Percentiles rank a stretch among this genome's conserved stretches.
Evolutionary conservation across 2,888 invertebrate species (phyloP).

Genomic region (Sisyra terminalis): DNA sequence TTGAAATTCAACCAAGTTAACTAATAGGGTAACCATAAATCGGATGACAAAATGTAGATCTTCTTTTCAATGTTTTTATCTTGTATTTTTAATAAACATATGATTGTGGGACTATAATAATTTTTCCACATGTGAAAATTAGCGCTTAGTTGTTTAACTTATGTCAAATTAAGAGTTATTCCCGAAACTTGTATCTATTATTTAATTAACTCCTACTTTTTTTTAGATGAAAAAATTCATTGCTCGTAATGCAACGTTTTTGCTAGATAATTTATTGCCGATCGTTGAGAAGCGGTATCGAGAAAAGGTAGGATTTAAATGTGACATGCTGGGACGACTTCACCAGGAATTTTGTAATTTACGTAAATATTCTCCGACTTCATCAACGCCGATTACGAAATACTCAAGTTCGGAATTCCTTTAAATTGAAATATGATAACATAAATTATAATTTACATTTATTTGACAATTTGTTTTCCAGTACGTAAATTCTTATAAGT

Average conservation of each 20-base stretch:
- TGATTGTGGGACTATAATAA: too few species aligned
- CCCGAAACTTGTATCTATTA: constrained; percentile 4
- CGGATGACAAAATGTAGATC: too few species aligned
- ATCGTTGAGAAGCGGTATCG: constrained; percentile 43
- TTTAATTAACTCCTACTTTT: constrained; percentile 10
- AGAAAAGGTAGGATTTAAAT: constrained; percentile 40
- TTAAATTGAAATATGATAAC: constrained; percentile 20
- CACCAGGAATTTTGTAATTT: constrained; percentile 37
- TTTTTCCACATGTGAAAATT: too few species aligned
- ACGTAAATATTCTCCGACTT: constrained; percentile 33
- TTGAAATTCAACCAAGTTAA: too few species aligned
- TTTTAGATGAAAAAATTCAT: constrained; percentile 29
- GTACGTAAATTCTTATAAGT: too few species aligned
- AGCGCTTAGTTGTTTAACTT: too few species aligned
- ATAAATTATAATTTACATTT: not conserved
- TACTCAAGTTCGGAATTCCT: constrained; percentile 51
- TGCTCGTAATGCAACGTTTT: constrained; percentile 53
- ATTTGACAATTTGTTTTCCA: too few species aligned
- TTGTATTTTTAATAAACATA: too few species aligned
- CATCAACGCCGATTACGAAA: constrained; percentile 44
- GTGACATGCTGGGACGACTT: constrained; percentile 32
- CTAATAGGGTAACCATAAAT: too few species aligned
- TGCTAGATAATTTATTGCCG: constrained; percentile 46
- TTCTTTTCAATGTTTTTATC: too few species aligned
- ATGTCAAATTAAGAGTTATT: too few species aligned